Percentiles rank a stretch among this genome's conserved stretches.
Evolutionary conservation across 2,797 vertebrate species (phyloP).

Genomic region (Sebastes kiyomatsui): DNA sequence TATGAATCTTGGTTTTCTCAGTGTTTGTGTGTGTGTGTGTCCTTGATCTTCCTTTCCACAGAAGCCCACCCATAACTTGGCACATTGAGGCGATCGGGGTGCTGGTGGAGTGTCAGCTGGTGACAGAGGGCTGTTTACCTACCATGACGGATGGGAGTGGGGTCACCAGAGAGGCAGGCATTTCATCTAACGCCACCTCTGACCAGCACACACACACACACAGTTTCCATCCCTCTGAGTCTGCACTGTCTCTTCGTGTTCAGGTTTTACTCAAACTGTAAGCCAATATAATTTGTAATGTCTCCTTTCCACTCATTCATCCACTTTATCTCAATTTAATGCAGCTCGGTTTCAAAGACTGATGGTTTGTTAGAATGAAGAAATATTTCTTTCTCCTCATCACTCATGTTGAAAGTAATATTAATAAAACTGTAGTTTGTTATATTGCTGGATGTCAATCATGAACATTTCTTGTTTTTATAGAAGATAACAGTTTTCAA

Average conservation of each 20-base stretch:
- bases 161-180: slow-evolving; percentile 73
- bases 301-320: neutral
- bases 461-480: neutral
- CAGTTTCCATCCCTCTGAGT: neutral
- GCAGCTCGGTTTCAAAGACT: neutral
- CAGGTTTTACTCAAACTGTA: slow-evolving; percentile 8
- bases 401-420: neutral
- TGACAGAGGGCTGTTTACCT: slow-evolving; percentile 78
- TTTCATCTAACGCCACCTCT: slow-evolving; percentile 56
- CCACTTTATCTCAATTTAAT: neutral
- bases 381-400: neutral
- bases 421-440: neutral
- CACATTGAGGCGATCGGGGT: slow-evolving; percentile 46
- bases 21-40: neutral
- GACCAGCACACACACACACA: slow-evolving; percentile 12
- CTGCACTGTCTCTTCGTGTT: neutral
- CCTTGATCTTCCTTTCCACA: slow-evolving; percentile 38
- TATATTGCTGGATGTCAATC: neutral
- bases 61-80: slow-evolving; percentile 61
- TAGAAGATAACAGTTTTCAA: neutral
- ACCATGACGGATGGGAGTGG: slow-evolving; percentile 83
- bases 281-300: neutral
- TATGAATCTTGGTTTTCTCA: neutral
- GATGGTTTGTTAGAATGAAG: neutral
- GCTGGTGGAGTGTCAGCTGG: slow-evolving; percentile 72